Percentiles rank a stretch among this genome's conserved stretches.
Conservation (phyloP, 2,113 vertebrate genomes). For the Petaurus breviceps region DNA sequence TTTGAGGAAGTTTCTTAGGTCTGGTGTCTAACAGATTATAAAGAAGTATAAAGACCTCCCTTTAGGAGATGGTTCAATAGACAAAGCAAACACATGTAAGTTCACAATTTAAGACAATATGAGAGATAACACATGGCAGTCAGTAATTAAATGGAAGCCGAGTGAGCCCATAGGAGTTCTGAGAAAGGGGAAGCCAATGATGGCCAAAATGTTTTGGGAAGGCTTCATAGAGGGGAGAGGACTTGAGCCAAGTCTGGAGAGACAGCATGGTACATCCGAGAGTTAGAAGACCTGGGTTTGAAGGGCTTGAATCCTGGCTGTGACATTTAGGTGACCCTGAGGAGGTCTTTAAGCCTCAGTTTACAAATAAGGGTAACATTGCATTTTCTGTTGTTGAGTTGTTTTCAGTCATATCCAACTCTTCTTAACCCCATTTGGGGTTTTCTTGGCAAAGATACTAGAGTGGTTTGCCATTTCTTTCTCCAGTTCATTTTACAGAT, state of each 20-base stretch:
- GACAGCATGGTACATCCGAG: neutral
- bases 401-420: neutral
- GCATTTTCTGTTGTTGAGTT: neutral
- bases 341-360: neutral
- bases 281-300: neutral
- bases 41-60: neutral
- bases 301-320: neutral
- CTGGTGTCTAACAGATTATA: neutral
- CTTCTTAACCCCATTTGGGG: neutral
- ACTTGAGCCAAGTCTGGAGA: neutral
- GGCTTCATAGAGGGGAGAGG: neutral
- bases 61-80: neutral
- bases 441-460: neutral
- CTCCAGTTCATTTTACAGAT: neutral
- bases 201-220: neutral
- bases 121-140: neutral
- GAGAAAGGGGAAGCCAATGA: neutral
- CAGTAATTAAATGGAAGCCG: neutral
- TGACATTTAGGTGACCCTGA: neutral
- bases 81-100: neutral
- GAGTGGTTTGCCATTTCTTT: neutral
- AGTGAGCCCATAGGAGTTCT: neutral
- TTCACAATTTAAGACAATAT: neutral
- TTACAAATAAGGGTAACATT: neutral
- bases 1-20: neutral